Conservation (phyloP, 2,797 vertebrate genomes). For the Megalops cyprinoides region DNA sequence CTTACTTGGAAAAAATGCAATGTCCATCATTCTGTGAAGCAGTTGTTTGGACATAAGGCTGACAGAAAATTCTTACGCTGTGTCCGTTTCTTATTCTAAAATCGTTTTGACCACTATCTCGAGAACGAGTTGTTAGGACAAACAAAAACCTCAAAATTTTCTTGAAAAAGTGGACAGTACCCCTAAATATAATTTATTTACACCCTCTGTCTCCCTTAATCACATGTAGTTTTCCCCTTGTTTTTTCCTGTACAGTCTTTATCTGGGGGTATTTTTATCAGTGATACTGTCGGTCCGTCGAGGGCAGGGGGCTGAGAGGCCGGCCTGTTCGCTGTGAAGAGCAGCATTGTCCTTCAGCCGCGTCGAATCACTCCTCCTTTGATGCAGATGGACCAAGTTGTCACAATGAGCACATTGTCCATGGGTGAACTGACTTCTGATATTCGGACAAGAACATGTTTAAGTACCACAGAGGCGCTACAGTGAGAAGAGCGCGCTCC, state of each 20-base stretch:
- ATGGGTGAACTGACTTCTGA: constrained; percentile 39
- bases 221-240: background rate
- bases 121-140: too few relatives aligned
- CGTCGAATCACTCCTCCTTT: constrained; percentile 46
- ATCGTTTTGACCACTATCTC: too few relatives aligned
- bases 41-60: too few relatives aligned
- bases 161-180: too few relatives aligned
- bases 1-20: too few relatives aligned
- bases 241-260: background rate
- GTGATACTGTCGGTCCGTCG: constrained; percentile 4
- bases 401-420: constrained; percentile 52
- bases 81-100: too few relatives aligned
- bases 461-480: constrained; percentile 9
- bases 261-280: constrained; percentile 18
- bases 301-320: background rate
- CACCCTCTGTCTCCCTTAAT: too few relatives aligned
- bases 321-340: constrained; percentile 42
- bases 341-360: constrained; percentile 49
- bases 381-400: constrained; percentile 45
- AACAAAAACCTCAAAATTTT: too few relatives aligned
- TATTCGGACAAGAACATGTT: constrained; percentile 6
- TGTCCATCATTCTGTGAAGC: too few relatives aligned
- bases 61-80: too few relatives aligned
- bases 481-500: constrained; percentile 11
- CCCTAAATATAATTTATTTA: too few relatives aligned